Evolutionary conservation across 2,888 invertebrate species (phyloP), one percentile per base, ranked within the genome.

Genomic region (Neocrepidodera transversa): DNA sequence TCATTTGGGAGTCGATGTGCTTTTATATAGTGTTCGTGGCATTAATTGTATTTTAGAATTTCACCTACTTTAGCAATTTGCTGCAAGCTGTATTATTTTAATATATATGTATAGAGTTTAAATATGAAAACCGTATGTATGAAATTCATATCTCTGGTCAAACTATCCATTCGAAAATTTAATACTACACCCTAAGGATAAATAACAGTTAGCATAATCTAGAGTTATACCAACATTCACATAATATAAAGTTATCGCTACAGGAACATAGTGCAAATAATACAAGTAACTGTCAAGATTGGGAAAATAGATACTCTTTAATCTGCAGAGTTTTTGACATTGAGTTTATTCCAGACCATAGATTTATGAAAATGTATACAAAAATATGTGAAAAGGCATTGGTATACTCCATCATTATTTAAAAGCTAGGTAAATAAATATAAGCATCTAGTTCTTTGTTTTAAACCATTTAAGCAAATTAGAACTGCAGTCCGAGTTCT

Each of bases 191-290:
- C 58, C 54, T 11, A 10, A 36, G 61, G 61, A 58, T 48, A 50
- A 49, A 47, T 54, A 47, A 57, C 48, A 30, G 49, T 42, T 38
- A 40, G 54, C 51, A 60, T 60, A 61, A 58, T 61, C 52, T 50
- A 48, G 45, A 53, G 53, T 61, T 61, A 57, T 48, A 61, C 53
- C 30, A 47, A 56, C 58, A 54, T 53, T 49, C 48, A 49, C 45
- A 61, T 61, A 57, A 53, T 58, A 61, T 23, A 54, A 49, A 48
- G 20, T 40, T 51, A 60, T 56, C 50, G 51, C 56, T 30, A 32
- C 26, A 49, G 48, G 52, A 38, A 26, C 18, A 56, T 35, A 47
- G 45, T 26, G 47, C 30, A 51, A 51, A 50, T 51, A 60, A 52
- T 42, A 52, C 42, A 52, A 52, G 52, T 42, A 55, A 36, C 55